Conservation (phyloP, 1,140 invertebrate species). For the Bombus affinis region DNA sequence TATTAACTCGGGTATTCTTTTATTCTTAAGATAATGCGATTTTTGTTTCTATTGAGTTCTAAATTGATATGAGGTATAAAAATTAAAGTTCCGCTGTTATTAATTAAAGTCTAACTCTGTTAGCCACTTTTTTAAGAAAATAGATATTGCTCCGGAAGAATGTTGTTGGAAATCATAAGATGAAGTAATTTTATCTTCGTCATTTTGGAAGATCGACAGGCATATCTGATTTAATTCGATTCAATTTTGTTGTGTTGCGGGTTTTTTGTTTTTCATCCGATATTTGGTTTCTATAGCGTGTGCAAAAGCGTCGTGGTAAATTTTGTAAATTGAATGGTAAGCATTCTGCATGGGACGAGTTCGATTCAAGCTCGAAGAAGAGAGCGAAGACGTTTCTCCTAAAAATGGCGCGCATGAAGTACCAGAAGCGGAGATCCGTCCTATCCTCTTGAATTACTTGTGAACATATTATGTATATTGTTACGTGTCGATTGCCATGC, state of each 20-base stretch:
- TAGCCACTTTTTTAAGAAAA: too few relatives aligned
- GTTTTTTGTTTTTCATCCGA: neutral
- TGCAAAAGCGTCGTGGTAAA: neutral
- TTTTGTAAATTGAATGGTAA: too few relatives aligned
- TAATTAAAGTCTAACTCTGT: too few relatives aligned
- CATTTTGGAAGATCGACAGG: too few relatives aligned
- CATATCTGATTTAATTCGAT: too few relatives aligned
- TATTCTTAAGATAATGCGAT: neutral
- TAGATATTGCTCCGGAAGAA: too few relatives aligned
- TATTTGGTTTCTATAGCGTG: neutral
- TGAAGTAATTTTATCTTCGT: too few relatives aligned
- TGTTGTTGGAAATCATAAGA: too few relatives aligned
- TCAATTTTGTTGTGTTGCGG: too few relatives aligned
- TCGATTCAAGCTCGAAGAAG: neutral
- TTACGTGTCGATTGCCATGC: slow-evolving; percentile 53
- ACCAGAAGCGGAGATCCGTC: neutral
- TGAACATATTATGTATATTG: slow-evolving; percentile 52
- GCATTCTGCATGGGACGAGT: neutral
- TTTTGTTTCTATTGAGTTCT: neutral
- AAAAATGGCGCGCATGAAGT: neutral
- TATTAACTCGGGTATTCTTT: too few relatives aligned
- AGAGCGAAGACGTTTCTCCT: neutral
- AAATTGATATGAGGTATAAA: too few relatives aligned
- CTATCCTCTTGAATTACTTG: slow-evolving; percentile 26
- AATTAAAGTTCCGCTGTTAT: too few relatives aligned